A percentile compares a stretch with the other conserved stretches of the same genome.
phyloP scores from a whole-genome alignment of 2,113 vertebrate genomes.

The Ctenomys sociabilis region DNA sequence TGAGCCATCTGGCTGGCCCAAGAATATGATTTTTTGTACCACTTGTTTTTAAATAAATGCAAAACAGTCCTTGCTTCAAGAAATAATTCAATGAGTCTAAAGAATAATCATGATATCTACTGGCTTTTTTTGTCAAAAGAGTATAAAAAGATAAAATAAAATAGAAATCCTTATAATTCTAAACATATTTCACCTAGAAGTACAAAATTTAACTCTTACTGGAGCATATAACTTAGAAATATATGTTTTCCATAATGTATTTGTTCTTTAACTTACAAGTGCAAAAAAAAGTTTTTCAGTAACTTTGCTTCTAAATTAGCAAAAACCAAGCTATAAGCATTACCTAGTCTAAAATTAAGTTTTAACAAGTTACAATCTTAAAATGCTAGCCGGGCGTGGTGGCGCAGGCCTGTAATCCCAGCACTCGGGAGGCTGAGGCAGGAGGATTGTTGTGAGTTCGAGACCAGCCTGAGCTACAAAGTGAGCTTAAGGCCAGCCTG shows the following conservation, averaged over 20 bases:
- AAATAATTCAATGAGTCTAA: not conserved
- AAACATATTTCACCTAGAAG: not conserved
- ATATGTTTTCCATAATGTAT: not conserved
- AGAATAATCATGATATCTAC: not conserved
- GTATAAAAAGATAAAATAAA: not conserved
- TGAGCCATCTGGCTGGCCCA: not conserved
- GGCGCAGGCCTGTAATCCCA: too few relatives aligned
- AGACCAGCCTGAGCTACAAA: too few relatives aligned
- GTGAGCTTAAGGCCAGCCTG: too few relatives aligned
- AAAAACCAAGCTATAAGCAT: slow-evolving; percentile 14
- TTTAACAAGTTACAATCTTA: slow-evolving; percentile 36
- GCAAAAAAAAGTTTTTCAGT: not conserved
- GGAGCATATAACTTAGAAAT: not conserved
- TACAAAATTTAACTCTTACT: not conserved
- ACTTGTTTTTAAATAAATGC: slow-evolving; percentile 53
- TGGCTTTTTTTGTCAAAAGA: not conserved
- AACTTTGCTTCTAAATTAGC: not conserved
- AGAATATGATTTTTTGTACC: not conserved
- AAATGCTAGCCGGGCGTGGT: too few relatives aligned
- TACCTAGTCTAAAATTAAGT: not conserved
- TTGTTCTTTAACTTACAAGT: slow-evolving; percentile 26
- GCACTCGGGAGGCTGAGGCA: too few relatives aligned
- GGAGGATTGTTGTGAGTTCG: too few relatives aligned
- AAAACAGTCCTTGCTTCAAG: not conserved
- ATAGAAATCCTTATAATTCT: not conserved